A percentile compares a stretch with the other conserved stretches of the same genome.
Evolutionary conservation across 2,888 invertebrate genomes (phyloP).

Genomic region (Steinernema hermaphroditum): DNA sequence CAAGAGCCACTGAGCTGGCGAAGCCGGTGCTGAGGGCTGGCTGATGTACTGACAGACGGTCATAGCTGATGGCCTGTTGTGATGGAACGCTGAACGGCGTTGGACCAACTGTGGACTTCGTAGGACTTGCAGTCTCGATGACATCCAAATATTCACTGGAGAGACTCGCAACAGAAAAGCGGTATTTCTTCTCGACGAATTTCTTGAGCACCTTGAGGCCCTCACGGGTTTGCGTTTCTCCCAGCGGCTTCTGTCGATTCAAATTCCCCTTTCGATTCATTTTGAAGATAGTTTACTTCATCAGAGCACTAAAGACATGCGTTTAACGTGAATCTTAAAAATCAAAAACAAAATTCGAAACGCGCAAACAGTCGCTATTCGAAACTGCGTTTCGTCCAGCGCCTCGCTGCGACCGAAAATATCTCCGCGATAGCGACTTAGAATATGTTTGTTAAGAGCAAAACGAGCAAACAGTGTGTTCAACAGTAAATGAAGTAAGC

Average conservation of each 20-base stretch:
- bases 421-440: slow-evolving; percentile 6
- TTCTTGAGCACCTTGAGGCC: slow-evolving; percentile 17
- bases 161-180: slow-evolving; percentile 1
- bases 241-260: neutral
- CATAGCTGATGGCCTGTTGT: neutral
- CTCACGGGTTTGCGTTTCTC: slow-evolving; percentile 16
- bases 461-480: slow-evolving; percentile 17
- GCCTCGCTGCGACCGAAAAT: neutral
- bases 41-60: neutral
- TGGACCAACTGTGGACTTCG: neutral
- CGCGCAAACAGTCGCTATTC: neutral
- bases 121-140: neutral
- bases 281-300: neutral
- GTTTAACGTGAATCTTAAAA: neutral
- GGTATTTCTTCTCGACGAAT: slow-evolving; percentile 19
- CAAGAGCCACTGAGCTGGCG: neutral
- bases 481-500: neutral
- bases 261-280: slow-evolving; percentile 6
- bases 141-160: neutral
- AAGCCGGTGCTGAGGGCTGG: neutral
- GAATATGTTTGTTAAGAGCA: slow-evolving; percentile 28
- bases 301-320: neutral
- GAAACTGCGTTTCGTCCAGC: neutral
- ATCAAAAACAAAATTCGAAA: neutral
- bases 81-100: neutral